Evolutionary conservation across 1,140 invertebrate species (phyloP).

Genomic region (Drosophila ficusphila): DNA sequence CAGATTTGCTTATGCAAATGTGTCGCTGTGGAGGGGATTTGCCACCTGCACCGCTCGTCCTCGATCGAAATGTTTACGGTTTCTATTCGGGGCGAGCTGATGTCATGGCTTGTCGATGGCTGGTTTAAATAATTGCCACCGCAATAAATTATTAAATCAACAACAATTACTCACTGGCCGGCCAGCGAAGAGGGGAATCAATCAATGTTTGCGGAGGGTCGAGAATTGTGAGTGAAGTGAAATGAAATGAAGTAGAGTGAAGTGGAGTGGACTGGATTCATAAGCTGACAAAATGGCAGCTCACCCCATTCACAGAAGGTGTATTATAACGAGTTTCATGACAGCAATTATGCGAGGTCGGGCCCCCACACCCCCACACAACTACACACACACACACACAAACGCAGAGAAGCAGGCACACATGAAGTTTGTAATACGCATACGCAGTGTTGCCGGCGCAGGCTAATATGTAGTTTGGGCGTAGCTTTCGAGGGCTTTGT

Average conservation of each 20-base stretch:
- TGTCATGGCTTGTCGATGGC: constrained; percentile 47
- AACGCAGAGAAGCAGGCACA: too few relatives aligned
- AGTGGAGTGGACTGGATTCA: constrained; percentile 22
- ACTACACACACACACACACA: neutral
- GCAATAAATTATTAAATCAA: constrained; percentile 80
- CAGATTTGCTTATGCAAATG: constrained; percentile 69
- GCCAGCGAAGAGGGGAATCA: constrained; percentile 66
- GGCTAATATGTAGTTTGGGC: constrained; percentile 31
- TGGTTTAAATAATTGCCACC: constrained; percentile 72
- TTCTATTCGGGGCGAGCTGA: constrained; percentile 41
- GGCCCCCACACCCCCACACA: neutral
- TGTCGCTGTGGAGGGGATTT: constrained; percentile 53
- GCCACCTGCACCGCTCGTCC: constrained; percentile 34
- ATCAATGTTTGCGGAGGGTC: constrained; percentile 49
- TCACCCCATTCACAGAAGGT: constrained; percentile 15
- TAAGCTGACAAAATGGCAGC: constrained; percentile 41
- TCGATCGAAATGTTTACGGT: constrained; percentile 30
- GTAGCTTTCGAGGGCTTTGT: constrained; percentile 64
- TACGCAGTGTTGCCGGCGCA: constrained; percentile 36
- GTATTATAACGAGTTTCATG: constrained; percentile 75
- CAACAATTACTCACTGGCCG: constrained; percentile 71
- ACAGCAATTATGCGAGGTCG: constrained; percentile 67
- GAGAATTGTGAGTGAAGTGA: constrained; percentile 21
- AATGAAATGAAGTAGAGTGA: constrained; percentile 24
- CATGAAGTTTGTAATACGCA: constrained; percentile 50